Conservation (phyloP, 2,797 vertebrate genomes). For the Sarcoramphus papa region DNA sequence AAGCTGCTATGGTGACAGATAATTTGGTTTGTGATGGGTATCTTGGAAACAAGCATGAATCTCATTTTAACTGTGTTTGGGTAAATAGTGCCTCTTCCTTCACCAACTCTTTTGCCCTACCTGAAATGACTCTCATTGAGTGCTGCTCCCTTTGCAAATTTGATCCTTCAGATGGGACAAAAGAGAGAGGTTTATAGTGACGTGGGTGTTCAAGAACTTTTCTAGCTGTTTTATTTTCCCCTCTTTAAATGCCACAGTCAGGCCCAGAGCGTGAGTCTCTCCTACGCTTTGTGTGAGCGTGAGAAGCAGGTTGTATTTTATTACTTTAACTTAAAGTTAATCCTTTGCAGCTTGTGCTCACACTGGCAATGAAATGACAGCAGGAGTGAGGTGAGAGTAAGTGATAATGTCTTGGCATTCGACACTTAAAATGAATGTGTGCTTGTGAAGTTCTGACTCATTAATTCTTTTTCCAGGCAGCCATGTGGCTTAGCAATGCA, state of each 20-base stretch:
- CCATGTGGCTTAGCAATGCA: background rate
- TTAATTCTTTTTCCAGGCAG: slow-evolving; percentile 1
- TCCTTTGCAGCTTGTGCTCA: slow-evolving; percentile 25
- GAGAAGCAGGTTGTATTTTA: slow-evolving; percentile 12
- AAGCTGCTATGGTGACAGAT: background rate
- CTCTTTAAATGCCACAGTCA: background rate
- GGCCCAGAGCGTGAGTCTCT: background rate
- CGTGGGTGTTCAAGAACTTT: background rate
- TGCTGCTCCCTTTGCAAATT: background rate
- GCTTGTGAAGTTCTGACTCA: slow-evolving; percentile 31
- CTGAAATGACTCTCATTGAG: background rate
- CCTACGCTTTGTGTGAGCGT: background rate
- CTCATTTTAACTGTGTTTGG: background rate
- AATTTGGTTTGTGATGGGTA: background rate
- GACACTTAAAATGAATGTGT: background rate
- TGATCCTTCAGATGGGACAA: background rate
- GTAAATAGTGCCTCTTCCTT: background rate
- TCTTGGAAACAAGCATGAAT: background rate
- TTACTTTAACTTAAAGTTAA: background rate
- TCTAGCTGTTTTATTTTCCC: background rate
- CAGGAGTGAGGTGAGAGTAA: slow-evolving; percentile 17
- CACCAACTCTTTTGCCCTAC: background rate
- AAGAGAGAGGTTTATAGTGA: background rate
- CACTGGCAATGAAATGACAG: slow-evolving; percentile 24
- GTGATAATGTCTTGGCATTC: slow-evolving; percentile 24